Evolutionary conservation across 2,113 vertebrate species (phyloP), one percentile per base, ranked within the genome.

Genomic region (Thunnus thynnus): DNA sequence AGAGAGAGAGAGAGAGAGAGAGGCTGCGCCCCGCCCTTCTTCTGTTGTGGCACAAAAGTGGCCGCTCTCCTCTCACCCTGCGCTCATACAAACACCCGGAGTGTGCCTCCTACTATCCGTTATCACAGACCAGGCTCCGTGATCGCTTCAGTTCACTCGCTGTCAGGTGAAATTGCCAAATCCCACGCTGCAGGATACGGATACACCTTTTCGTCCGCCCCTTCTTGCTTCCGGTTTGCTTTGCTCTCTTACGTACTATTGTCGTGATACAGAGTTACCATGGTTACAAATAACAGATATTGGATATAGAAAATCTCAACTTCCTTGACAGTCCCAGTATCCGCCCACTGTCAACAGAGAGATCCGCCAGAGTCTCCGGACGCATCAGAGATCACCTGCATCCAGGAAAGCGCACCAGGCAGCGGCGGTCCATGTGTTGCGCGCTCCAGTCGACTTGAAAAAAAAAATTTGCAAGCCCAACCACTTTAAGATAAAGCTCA

Each of bases 281-380:
- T 87, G 80, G 90, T 72, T 56, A 90, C 88, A 78, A 36, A 64
- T 68, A 73, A 70, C 68, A 84, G n/a, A 13, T 58, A 67, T 61
- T 44, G 68, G 30, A 32, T 55, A 10, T 50, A 70, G 56, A 75
- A 20, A 32, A 22, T 46, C 64, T 62, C 54, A 91, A 88, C 83
- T 92, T 91, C 83, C 78, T 72, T 2, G 57, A 70, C 60, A 44
- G 72, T 51, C 57, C 18, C 50, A 12, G 84, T 57, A 0, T 63
- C 63, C 88, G 85, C 88, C 84, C 88, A 77, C 83, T 66, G 83
- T 85, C 85, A 76, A 80, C 62, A 50, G 4, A 12, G 51, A 54
- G 72, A 87, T 57, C 67, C 44, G 67, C 78, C 7, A 68, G 88
- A 86, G 72, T 51, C 27, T 47, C 46, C 27, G 69, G 47, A 61